A percentile compares a stretch with the other conserved stretches of the same genome.
phyloP scores from a whole-genome alignment of 2,113 vertebrate genomes.

The Lasiurus borealis region DNA sequence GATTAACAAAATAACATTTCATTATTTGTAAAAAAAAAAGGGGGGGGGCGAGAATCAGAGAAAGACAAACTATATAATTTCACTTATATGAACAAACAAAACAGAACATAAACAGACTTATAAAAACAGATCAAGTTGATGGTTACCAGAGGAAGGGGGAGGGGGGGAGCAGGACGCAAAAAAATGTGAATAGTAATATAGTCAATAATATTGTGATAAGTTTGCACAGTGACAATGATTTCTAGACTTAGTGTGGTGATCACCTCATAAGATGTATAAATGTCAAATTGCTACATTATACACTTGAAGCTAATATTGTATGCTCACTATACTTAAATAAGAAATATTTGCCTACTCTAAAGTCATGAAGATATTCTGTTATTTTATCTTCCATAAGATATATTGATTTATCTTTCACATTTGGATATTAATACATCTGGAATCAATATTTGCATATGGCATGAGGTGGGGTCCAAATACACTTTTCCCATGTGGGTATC shows the following conservation, averaged over 20 bases:
- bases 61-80: neutral
- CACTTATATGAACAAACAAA: neutral
- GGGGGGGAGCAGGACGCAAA: neutral
- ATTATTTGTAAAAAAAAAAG: too few relatives aligned
- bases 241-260: neutral
- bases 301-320: neutral
- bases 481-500: neutral
- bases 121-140: neutral
- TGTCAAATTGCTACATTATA: neutral
- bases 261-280: neutral
- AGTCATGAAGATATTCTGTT: neutral
- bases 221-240: neutral
- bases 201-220: neutral
- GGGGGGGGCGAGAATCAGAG: neutral
- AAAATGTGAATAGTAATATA: neutral
- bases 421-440: neutral
- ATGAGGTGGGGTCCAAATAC: neutral
- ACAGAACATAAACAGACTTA: neutral
- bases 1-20: too few relatives aligned
- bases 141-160: neutral
- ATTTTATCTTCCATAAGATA: neutral
- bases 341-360: neutral
- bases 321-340: neutral
- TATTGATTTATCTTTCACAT: conserved; percentile 11
- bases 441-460: neutral